Evolutionary conservation across 2,888 invertebrate species (phyloP), one percentile per base, ranked within the genome.

Genomic region (Thysanoteuthis rhombus): DNA sequence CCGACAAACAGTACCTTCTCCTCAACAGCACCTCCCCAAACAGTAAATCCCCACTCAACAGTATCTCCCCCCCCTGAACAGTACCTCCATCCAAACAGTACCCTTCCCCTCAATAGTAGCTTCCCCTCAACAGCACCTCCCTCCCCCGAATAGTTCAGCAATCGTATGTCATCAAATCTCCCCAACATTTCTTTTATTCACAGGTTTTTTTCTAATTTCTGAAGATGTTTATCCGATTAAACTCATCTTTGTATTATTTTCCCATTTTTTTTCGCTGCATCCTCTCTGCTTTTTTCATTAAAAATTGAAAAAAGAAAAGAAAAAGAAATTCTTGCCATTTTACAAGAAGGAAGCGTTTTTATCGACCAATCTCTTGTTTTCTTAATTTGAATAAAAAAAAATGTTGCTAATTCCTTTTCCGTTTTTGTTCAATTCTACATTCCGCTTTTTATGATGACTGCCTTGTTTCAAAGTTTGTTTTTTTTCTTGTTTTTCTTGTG

Each of bases 341-440:
- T 75, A 12, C n/a, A 12, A 75, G n/a, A n/a, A 19, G 12, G 32
- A 19, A 75, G 36, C 75, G 36, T 75, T 75, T 75, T 75, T 36
- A 75, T 75, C 75, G n/a, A 75, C 75, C 75, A 75, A 75, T 75
- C 75, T n/a, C 75, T 75, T 75, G 75, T 75, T 75, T 75, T 75
- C n/a, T 75, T 75, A 75, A 75, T 75, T 75, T 52, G 6, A n/a
- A n/a, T n/a, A n/a, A n/a, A 75, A 75, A 75, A 75, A 36, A 75
- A 75, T n/a, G 1, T 32, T 32, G n/a, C 32, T 32, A 75, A 75
- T 75, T 75, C 75, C 36, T 75, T 75, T 75, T 75, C n/a, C 75
- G 75, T 75, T 75, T 52, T 75, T 75, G 12, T n/a, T n/a, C 75
- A 75, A n/a, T 75, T 75, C 36, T 16, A 10, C 75, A 75, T 36